A percentile compares a stretch with the other conserved stretches of the same genome.
Conservation (phyloP, 2,797 vertebrate genomes). For the Malurus leucopterus region DNA sequence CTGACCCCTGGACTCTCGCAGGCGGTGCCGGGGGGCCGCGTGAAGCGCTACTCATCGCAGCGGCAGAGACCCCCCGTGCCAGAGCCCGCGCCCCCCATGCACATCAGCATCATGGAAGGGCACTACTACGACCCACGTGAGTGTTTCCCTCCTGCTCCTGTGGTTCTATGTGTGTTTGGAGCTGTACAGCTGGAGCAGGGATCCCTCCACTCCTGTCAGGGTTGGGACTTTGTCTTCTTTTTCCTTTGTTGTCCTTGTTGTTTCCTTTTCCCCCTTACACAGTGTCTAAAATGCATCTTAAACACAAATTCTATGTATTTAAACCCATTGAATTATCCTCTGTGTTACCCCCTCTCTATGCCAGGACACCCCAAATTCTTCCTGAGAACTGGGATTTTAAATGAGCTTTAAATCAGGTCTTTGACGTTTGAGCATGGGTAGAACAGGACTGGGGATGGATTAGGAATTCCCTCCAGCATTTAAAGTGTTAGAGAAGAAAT, state of each 20-base stretch:
- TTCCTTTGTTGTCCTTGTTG: not conserved
- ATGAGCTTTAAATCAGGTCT: not conserved
- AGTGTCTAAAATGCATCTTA: not conserved
- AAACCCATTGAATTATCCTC: not conserved
- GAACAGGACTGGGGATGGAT: not conserved
- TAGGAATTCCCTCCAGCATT: not conserved
- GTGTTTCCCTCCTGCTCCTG: conserved; percentile 35
- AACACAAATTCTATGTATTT: not conserved
- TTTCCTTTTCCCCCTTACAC: rapidly evolving
- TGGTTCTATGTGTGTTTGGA: rapidly evolving
- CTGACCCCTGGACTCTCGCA: conserved; percentile 24
- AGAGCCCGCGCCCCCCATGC: conserved; percentile 86
- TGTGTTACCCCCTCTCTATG: not conserved
- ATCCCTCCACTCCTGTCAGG: rapidly evolving
- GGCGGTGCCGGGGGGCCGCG: conserved; percentile 83
- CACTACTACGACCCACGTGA: conserved; percentile 95
- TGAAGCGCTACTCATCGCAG: conserved; percentile 94
- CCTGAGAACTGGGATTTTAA: not conserved
- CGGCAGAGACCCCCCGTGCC: conserved; percentile 87
- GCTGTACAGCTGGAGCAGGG: not conserved
- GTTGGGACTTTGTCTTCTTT: not conserved
- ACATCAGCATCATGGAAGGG: conserved; percentile 94
- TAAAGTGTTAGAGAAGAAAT: not conserved
- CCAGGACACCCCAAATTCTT: not conserved
- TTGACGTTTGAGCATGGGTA: not conserved